phyloP scores from a whole-genome alignment of 2,888 invertebrate genomes.

The Pomacea canaliculata region DNA sequence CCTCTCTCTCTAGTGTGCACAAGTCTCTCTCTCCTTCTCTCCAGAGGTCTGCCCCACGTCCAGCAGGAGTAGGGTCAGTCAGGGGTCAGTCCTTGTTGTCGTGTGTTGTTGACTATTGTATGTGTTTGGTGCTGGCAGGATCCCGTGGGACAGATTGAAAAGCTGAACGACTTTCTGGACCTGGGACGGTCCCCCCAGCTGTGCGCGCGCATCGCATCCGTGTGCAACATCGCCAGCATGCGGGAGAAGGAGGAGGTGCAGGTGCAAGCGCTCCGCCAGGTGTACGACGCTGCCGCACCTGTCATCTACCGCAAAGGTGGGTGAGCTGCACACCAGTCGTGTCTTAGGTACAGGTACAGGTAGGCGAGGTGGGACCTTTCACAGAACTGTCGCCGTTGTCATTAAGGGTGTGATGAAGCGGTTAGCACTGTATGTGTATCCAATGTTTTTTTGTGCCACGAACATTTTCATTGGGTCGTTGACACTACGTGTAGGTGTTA shows the following conservation, averaged over 20 bases:
- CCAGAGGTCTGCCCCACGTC: too few relatives aligned
- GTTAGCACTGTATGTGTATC: too few relatives aligned
- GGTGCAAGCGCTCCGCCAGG: conserved; percentile 13
- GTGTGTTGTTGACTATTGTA: background rate
- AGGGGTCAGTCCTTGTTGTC: background rate
- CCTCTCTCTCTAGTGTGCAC: too few relatives aligned
- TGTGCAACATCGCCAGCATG: conserved; percentile 19
- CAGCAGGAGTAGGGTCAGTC: too few relatives aligned
- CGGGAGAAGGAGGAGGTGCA: conserved; percentile 22
- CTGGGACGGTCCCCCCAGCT: conserved; percentile 8
- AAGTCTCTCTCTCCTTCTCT: too few relatives aligned
- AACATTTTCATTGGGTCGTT: too few relatives aligned
- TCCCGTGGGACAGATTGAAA: conserved; percentile 21
- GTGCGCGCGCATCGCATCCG: conserved; percentile 15
- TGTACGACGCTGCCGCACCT: conserved; percentile 13
- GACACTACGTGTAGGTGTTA: too few relatives aligned
- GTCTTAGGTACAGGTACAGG: too few relatives aligned
- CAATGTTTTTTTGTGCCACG: too few relatives aligned
- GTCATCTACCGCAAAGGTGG: conserved; percentile 22
- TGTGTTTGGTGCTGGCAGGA: conserved; percentile 5
- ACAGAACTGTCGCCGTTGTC: too few relatives aligned
- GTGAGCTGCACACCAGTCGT: background rate
- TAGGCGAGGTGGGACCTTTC: too few relatives aligned
- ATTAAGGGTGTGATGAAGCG: too few relatives aligned
- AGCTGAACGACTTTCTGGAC: conserved; percentile 22